These are phyloP conservation scores for Ptychoptera contaminata DNA, from an alignment of 2,888 invertebrate genomes.

Conservation along the genomic window DNA sequence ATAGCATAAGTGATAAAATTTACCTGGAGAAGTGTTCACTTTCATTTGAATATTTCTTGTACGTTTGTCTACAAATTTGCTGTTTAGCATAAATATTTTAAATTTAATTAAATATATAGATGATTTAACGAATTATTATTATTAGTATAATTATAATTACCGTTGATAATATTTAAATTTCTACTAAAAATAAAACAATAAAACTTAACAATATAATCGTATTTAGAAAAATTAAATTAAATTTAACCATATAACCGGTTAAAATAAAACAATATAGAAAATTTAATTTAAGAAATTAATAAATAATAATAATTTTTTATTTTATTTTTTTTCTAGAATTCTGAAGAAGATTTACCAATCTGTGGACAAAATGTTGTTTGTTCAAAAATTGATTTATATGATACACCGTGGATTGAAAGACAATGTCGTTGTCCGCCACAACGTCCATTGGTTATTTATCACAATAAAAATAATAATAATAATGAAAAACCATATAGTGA, in stretches of 20 bases:
- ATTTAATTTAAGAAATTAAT: background rate
- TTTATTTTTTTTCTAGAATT: conserved; percentile 39
- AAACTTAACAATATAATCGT: too few species aligned
- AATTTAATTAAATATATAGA: too few species aligned
- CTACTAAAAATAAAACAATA: too few species aligned
- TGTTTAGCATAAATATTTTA: too few species aligned
- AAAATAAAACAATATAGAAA: background rate
- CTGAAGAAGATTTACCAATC: conserved; percentile 64
- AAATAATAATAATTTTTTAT: conserved; percentile 2
- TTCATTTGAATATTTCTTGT: too few species aligned
- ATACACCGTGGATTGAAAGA: conserved; percentile 72
- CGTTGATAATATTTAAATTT: too few species aligned
- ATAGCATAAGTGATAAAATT: too few species aligned
- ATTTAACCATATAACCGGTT: background rate
- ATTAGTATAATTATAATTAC: too few species aligned
- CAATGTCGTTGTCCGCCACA: conserved; percentile 60
- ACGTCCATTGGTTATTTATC: conserved; percentile 4
- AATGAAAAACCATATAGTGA: conserved; percentile 13
- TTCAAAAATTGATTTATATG: conserved; percentile 76
- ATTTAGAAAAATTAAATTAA: too few species aligned
- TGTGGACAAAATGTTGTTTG: conserved; percentile 68
- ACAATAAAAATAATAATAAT: conserved; percentile 3
- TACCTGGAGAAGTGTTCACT: too few species aligned
- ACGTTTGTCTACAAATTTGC: too few species aligned
- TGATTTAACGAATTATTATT: too few species aligned